Evolutionary conservation across 2,888 invertebrate genomes (phyloP), one percentile per base, ranked within the genome.

Genomic region (Pocota personata): DNA sequence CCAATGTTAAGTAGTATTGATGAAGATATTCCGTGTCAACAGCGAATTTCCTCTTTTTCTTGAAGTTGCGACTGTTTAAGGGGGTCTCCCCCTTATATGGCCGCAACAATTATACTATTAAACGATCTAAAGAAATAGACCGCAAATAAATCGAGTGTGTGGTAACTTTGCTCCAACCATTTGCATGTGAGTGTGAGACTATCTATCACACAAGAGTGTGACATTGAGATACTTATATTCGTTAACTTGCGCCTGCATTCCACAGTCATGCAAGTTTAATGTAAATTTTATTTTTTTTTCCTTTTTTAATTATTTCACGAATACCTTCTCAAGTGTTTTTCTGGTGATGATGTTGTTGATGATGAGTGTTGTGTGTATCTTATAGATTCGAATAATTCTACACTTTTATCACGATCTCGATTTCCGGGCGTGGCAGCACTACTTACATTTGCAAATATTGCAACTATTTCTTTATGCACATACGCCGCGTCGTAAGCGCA

Each of bases 111-210:
- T 86, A 86, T 60, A 72, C 82, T 72, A 86, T 86, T 86, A 82
- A 62, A 52, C 62, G 86, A 82, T 80, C 80, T 80, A 82, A 86
- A 67, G 82, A 86, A 86, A 82, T 82, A 76, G 80, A 86, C 86
- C 86, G 86, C 80, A 62, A 66, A 58, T 52, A 77, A 62, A 58
- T 30, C 21, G 32, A 30, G n/a, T 7, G 78, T 83, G 60, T 78
- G 78, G 83, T 73, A 83, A 78, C 64, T 69, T 58, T 14, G 46
- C 50, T 32, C 43, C 40, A 35, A 21, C 19, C 55, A 21, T 43
- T 2, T 27, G 64, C 57, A 57, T 72, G 46, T 62, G 55, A 35
- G 21, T 27, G 52, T 64, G 48, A 10, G 21, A 2, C 10, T 69
- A 64, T 71, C 57, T 71, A 52, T 55, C 67, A 52, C 66, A 37